phyloP scores from a whole-genome alignment of 2,113 vertebrate species.

The Syngnathus typhle region DNA sequence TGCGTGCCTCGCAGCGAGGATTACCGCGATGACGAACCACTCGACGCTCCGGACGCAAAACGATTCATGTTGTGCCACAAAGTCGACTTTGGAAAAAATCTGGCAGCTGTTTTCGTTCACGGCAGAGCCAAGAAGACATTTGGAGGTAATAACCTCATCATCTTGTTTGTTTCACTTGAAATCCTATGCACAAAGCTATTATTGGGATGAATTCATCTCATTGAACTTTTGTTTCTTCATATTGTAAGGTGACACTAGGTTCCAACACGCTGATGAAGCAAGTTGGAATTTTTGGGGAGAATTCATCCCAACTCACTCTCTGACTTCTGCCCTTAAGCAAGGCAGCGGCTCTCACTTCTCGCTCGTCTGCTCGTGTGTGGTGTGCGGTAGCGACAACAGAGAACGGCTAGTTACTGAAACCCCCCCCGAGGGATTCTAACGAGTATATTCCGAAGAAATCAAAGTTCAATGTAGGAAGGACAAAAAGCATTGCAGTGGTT shows the following conservation, averaged over 20 bases:
- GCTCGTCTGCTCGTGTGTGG: background rate
- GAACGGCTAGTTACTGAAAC: background rate
- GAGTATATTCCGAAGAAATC: background rate
- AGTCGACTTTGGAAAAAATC: conserved; percentile 38
- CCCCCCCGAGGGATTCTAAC: background rate
- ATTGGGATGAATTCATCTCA: conserved; percentile 9
- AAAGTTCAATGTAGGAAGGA: background rate
- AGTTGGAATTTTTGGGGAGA: background rate
- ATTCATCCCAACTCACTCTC: background rate
- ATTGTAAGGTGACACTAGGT: background rate
- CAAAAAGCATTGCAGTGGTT: too few species aligned
- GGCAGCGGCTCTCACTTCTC: background rate
- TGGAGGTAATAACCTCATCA: conserved; percentile 23
- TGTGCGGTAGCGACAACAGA: background rate
- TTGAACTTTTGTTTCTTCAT: conserved; percentile 9
- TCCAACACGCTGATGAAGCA: background rate
- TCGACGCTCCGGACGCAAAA: conserved; percentile 53
- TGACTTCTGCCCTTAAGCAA: background rate
- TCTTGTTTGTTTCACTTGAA: conserved; percentile 35
- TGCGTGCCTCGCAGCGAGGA: conserved; percentile 36
- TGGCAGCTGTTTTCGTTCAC: conserved; percentile 25
- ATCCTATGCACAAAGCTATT: conserved; percentile 29
- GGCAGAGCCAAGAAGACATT: conserved; percentile 13
- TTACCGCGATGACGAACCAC: conserved; percentile 59
- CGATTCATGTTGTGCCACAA: conserved; percentile 38